Evolutionary conservation across 2,888 invertebrate species (phyloP), one percentile per base, ranked within the genome.

Genomic region (Allolobophora icterica): DNA sequence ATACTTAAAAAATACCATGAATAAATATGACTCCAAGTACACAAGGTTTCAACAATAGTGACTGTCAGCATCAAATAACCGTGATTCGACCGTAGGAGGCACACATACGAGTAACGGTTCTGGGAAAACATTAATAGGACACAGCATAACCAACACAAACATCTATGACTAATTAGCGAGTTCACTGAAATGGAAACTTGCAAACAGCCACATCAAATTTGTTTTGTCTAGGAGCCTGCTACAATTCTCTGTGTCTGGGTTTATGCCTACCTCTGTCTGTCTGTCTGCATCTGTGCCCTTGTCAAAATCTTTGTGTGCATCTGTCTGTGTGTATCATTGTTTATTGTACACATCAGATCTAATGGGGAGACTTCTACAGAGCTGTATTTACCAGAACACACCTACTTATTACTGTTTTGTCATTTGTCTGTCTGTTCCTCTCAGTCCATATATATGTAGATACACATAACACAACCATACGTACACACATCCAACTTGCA

Each of bases 121-220:
- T 71, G 71, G 30, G 71, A 71, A 71, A 71, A 0, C 11, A 8
- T 71, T 30, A 71, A 71, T n/a, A 71, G 71, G 71, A 71, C 71
- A n/a, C n/a, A 71, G n/a, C 71, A n/a, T 8, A 11, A 71, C 71
- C 30, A n/a, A 71, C 71, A n/a, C 71, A 71, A 71, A 71, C 71
- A 71, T 8, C 71, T 30, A 71, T 71, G 71, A 71, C n/a, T 71
- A 71, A 71, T n/a, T 71, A 71, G 71, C n/a, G n/a, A 71, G n/a
- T 71, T 71, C 71, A 71, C 30, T 71, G 71, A 71, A 71, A 71
- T 71, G n/a, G 71, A 71, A 71, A 71, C 30, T n/a, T 71, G 71
- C 30, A 71, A 45, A 71, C 3, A 5, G n/a, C 17, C 71, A 2
- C 71, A 71, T 71, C 71, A 71, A 52, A n/a, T 71, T 71, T 71